Evolutionary conservation across 2,113 vertebrate genomes (phyloP), one percentile per base, ranked within the genome.

Genomic region (Macaca nemestrina): DNA sequence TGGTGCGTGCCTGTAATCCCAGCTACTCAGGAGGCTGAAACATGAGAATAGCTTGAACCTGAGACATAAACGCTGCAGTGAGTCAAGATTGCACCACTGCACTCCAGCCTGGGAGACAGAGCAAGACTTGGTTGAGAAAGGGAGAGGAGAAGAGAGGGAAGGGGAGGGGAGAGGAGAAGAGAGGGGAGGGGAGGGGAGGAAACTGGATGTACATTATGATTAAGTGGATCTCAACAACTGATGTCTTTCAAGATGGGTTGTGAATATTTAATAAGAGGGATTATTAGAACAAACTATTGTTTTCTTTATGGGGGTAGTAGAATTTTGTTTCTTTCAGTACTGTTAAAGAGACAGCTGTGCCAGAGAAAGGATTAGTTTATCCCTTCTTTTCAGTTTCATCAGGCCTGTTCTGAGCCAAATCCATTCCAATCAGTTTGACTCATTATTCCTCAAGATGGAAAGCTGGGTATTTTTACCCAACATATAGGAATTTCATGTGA

Each of bases 361-460:
- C 70, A 95, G 35, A 43, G 68, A 90, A 82, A 70, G 50, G 12
- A 91, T 80, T 78, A 81, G 59, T 70, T 86, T 86, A 86, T 86
- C 38, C 68, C 64, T 57, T 95, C 57, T 84, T 92, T 50, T 43
- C 59, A 22, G 78, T 85, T 22, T 14, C 27, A 35, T 87, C 11
- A 38, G 80, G 17, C 25, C 79, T 9, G 13, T 88, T 78, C 70
- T 92, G 40, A 90, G 76, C 59, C 73, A 81, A 94, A 64, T 85
- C 95, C 55, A 50, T 97, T 97, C 87, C 76, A 93, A 94, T 96
- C 87, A 81, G 30, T 95, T 97, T 97, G 94, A 96, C 64, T 95
- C 95, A 96, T 98, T 97, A 96, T 96, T 97, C 43, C 11, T 85
- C 70, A 96, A 95, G 83, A 96, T 90, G 93, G 94, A 96, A 90